A percentile compares a stretch with the other conserved stretches of the same genome.
Evolutionary conservation across 2,797 vertebrate genomes (phyloP).

Genomic region (Sardinella longiceps): DNA sequence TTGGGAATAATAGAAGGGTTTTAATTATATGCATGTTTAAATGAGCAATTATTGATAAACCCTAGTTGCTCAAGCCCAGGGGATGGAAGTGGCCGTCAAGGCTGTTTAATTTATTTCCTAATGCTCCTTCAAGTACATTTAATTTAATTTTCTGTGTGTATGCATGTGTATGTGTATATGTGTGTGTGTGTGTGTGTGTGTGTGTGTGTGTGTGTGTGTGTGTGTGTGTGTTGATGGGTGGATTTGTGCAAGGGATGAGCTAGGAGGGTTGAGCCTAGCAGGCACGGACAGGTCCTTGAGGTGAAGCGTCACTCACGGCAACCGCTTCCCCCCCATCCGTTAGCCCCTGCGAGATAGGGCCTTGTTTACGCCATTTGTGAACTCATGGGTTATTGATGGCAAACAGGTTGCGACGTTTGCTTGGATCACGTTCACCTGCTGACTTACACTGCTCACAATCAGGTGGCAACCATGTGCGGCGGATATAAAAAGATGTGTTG

Average conservation of each 20-base stretch:
- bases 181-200: neutral
- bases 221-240: slow-evolving; percentile 43
- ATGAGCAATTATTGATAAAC: slow-evolving; percentile 62
- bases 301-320: slow-evolving; percentile 34
- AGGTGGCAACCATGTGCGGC: slow-evolving; percentile 46
- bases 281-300: slow-evolving; percentile 48
- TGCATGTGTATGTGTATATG: slow-evolving; percentile 11
- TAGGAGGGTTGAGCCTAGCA: neutral
- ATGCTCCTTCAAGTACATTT: slow-evolving; percentile 52
- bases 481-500: slow-evolving; percentile 51
- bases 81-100: slow-evolving; percentile 46
- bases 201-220: slow-evolving; percentile 28
- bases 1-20: slow-evolving; percentile 53
- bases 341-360: neutral
- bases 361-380: slow-evolving; percentile 56
- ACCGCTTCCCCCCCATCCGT: neutral
- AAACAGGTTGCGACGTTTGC: slow-evolving; percentile 68
- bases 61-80: slow-evolving; percentile 49
- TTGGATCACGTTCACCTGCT: slow-evolving; percentile 66
- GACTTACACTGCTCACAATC: slow-evolving; percentile 67
- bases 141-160: slow-evolving; percentile 41
- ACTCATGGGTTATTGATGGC: slow-evolving; percentile 75
- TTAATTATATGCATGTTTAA: slow-evolving; percentile 63
- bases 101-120: slow-evolving; percentile 54
- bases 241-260: neutral